Evolutionary conservation across 2,113 vertebrate genomes (phyloP), one percentile per base, ranked within the genome.

Genomic region (Bufo gargarizans): DNA sequence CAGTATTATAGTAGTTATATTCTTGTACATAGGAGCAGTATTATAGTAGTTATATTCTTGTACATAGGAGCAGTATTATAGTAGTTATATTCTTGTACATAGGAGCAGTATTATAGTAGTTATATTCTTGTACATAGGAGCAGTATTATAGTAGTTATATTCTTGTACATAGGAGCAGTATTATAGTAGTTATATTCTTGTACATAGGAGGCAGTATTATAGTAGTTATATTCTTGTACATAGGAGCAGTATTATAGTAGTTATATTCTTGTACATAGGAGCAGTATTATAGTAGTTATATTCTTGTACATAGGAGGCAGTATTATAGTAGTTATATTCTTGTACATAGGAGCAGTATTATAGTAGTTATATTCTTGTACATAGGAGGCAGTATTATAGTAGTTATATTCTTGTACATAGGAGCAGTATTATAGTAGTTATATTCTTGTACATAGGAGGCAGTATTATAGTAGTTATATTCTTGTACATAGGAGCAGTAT

Each of bases 1-100:
- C 65, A 69, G 65, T 69, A 69, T 69, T 69, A 69, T 69, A 69
- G 65, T 69, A 69, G 65, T 69, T 33, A 69, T 69, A 69, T 69
- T 69, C 65, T 33, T 69, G n/a, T 69, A 12, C 4, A 69, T 69
- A 22, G 22, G 65, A 4, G 61, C 61, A 69, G n/a, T 69, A 69
- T 69, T 69, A 69, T 69, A 69, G 65, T 69, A 69, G 65, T 69
- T 69, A 69, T 33, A 69, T 69, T 69, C 65, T 69, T 22, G 65
- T 20, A 65, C 6, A 65, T 65, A 65, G 61, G 19, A 6, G 61
- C 61, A 65, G 61, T 65, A 65, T 65, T 65, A 65, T n/a, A 65
- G 61, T 65, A 65, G 61, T 65, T 65, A 65, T 65, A 65, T 65
- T n/a, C 61, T n/a, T 65, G 53, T 53, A 53, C 53, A 53, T 53